phyloP scores from a whole-genome alignment of 1,140 invertebrate genomes.

The Heliconius himera region DNA sequence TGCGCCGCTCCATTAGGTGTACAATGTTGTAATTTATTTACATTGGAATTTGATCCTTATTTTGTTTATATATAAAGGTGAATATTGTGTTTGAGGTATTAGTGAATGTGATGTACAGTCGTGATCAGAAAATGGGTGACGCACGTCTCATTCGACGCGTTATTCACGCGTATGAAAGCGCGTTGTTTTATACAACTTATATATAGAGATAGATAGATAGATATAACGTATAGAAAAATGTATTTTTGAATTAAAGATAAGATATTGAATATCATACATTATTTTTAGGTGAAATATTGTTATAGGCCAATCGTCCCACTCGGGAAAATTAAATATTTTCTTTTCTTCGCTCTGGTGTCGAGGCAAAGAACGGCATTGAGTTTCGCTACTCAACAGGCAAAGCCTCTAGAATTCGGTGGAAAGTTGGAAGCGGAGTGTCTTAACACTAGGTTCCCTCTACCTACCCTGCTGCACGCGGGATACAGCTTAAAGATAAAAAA shows the following conservation, averaged over 20 bases:
- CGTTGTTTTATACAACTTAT: constrained; percentile 23
- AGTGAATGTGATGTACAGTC: constrained; percentile 17
- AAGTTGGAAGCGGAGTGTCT: background rate
- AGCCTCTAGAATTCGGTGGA: no score
- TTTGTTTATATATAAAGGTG: background rate
- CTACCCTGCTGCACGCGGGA: no score
- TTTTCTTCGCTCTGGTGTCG: no score
- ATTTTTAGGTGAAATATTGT: no score
- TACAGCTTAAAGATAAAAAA: no score
- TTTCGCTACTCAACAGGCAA: no score
- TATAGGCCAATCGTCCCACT: no score
- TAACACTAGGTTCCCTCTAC: no score
- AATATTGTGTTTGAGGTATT: background rate
- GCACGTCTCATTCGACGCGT: constrained; percentile 38
- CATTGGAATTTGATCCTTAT: background rate
- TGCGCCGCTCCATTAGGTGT: constrained; percentile 32
- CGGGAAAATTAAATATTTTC: no score
- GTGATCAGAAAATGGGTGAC: constrained; percentile 40
- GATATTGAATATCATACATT: background rate
- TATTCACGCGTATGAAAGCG: constrained; percentile 40
- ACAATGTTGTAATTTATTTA: background rate
- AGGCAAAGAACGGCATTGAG: no score
- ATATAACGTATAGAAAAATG: background rate
- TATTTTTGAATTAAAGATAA: background rate
- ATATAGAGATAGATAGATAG: no score